phyloP scores from a whole-genome alignment of 2,113 vertebrate genomes.

The Bucco capensis region DNA sequence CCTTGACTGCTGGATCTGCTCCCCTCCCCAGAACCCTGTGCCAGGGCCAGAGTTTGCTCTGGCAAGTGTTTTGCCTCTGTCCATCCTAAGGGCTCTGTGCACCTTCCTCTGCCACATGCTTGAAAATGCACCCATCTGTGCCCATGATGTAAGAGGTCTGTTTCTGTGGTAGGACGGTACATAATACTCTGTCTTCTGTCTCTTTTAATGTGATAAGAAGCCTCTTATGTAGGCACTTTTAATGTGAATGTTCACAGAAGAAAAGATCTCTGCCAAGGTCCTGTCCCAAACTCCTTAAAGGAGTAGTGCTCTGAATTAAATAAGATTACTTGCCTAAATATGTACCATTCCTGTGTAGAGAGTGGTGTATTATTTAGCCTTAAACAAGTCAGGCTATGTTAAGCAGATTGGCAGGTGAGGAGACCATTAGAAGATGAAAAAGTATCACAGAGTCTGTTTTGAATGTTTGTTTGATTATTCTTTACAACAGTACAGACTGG shows the following conservation, averaged over 20 bases:
- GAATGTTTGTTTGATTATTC: background rate
- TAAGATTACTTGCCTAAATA: background rate
- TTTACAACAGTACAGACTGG: background rate
- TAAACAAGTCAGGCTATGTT: background rate
- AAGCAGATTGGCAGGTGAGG: background rate
- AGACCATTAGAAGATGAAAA: background rate
- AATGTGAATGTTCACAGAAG: background rate
- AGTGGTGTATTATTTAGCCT: background rate
- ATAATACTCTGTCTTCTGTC: background rate
- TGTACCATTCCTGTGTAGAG: background rate
- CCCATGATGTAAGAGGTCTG: background rate
- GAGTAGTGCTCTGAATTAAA: background rate
- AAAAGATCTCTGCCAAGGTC: background rate
- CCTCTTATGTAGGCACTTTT: background rate
- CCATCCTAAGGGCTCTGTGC: background rate
- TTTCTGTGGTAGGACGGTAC: background rate
- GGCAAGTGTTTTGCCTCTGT: background rate
- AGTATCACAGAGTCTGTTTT: background rate
- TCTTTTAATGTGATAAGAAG: background rate
- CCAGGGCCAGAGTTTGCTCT: accelerated
- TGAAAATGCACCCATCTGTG: background rate
- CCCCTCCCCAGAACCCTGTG: accelerated
- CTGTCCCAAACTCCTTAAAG: background rate
- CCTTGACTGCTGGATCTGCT: background rate
- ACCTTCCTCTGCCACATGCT: background rate